Base-by-base conservation (phyloP, 2,797 vertebrate genomes). In the Mormyrus proboscirostris region DNA sequence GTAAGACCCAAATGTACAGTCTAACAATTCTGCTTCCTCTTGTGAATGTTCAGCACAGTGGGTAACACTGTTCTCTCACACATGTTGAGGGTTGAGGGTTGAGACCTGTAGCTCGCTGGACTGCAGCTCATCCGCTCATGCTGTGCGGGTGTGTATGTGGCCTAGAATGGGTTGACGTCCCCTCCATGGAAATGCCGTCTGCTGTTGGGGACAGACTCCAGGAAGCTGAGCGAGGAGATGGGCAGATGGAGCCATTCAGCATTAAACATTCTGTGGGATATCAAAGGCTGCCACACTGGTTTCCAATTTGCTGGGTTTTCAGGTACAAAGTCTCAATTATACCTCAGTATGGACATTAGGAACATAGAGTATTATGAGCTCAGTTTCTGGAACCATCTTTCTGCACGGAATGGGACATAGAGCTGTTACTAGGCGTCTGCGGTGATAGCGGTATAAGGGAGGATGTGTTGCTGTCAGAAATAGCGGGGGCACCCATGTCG, bases 401-500 rank as follows among this genome's bases (percentile, higher is more conserved):
- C 29, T n/a, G 22, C 50, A 16, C 85, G 38, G 53, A 55, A 87
- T 33, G 2, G 6, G 55, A 16, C 33, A 22, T 87, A 53, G 53
- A 19, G 33, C 5, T 25, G 29, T 65, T 62, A 33, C 7, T 5
- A 29, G 14, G 50, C 3, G 6, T 87, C 4, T n/a, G 19, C 41
- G 41, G 29, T 47, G 10, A 22, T 7, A 47, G 76, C 47, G 41
- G 76, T 9, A 22, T 57, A 47, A 29, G n/a, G n/a, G 33, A 41
- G 86, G 19, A 87, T 55, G 84, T 87, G 29, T 62, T 16, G 14
- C 53, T 0, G 8, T 87, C 79, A 29, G 8, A 50, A 62, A 19
- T 2, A 1, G 22, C 9, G 62, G 88, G 92, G 88, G 88, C 91
- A 88, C 89, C 88, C 79, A 19, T 87, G 51, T 33, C 51, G 19